Conservation (phyloP, 2,113 vertebrate species). For the Lamprologus lemairii region DNA sequence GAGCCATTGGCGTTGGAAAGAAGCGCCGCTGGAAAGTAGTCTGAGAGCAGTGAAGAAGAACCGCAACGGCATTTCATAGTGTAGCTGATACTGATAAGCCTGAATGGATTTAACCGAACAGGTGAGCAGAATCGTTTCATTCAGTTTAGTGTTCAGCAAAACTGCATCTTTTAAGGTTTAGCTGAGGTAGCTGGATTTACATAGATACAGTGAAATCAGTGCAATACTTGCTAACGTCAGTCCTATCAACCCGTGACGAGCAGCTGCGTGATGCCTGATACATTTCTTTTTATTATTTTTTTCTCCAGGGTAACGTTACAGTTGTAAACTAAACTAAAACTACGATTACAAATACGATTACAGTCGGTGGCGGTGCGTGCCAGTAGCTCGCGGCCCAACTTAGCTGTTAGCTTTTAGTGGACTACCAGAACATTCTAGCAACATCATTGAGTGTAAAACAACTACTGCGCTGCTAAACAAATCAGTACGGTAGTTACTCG, state of each 20-base stretch:
- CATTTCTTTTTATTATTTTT: background rate
- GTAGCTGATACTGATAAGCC: background rate
- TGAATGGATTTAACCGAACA: constrained; percentile 66
- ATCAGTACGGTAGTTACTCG: background rate
- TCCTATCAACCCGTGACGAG: background rate
- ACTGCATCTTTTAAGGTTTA: background rate
- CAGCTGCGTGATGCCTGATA: background rate
- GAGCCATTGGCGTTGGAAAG: background rate
- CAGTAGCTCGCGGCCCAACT: background rate
- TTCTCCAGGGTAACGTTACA: background rate
- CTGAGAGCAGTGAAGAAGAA: background rate
- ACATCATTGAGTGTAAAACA: background rate
- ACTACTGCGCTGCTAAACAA: background rate
- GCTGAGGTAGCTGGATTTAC: background rate
- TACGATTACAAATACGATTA: too few species aligned
- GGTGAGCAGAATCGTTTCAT: constrained; percentile 17
- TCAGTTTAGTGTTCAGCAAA: background rate
- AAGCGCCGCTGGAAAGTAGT: background rate
- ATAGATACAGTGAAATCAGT: background rate
- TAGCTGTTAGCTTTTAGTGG: background rate
- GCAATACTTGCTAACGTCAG: background rate
- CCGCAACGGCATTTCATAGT: background rate
- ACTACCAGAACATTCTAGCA: constrained; percentile 13
- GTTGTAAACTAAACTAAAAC: background rate
- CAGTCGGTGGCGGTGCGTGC: rapidly evolving